phyloP scores from a whole-genome alignment of 1,140 invertebrate species.

The Habropoda laboriosa region DNA sequence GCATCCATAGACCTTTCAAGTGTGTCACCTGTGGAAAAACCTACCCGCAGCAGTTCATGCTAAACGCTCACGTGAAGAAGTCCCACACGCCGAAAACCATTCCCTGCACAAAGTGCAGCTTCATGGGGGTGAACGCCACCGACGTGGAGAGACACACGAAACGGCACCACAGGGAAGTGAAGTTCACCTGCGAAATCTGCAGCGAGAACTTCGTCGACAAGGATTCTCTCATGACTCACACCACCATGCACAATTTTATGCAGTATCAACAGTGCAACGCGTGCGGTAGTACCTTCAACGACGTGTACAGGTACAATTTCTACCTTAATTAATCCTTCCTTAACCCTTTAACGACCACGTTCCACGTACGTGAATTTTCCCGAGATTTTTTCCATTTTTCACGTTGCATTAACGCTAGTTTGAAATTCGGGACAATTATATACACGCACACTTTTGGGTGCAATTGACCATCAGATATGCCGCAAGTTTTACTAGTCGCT shows the following conservation, averaged over 20 bases:
- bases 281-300: conserved; percentile 84
- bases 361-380: too few relatives aligned
- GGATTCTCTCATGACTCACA: conserved; percentile 75
- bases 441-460: too few relatives aligned
- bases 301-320: conserved; percentile 61
- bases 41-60: conserved; percentile 80
- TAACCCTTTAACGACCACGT: too few relatives aligned
- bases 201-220: conserved; percentile 70
- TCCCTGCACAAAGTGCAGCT: conserved; percentile 59
- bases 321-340: too few relatives aligned
- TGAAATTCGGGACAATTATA: too few relatives aligned
- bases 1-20: conserved; percentile 78
- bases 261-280: conserved; percentile 82
- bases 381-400: too few relatives aligned
- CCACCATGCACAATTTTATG: conserved; percentile 81
- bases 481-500: background rate
- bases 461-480: too few relatives aligned
- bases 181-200: conserved; percentile 76
- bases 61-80: conserved; percentile 87
- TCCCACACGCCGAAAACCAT: conserved; percentile 74
- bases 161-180: conserved; percentile 79
- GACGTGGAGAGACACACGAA: conserved; percentile 77
- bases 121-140: conserved; percentile 51
- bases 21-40: conserved; percentile 80
- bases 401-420: too few relatives aligned